Percentiles rank a stretch among this genome's conserved stretches.
Evolutionary conservation across 2,888 invertebrate genomes (phyloP).

Genomic region (Lithodes maja): DNA sequence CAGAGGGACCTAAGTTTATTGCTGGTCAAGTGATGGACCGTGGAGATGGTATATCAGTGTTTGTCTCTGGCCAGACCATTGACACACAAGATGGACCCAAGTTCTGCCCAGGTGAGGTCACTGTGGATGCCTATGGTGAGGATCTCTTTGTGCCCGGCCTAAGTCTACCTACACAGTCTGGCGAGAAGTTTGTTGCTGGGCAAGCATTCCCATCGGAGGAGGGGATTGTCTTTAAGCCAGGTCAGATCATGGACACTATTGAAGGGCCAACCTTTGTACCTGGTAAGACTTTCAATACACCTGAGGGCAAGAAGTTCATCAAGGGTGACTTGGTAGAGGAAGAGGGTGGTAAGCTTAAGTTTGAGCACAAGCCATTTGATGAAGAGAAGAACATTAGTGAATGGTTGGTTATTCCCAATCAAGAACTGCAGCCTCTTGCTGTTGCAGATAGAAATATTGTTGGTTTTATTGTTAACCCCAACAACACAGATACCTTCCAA

Average conservation of each 20-base stretch:
- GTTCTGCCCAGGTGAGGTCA: constrained; percentile 85
- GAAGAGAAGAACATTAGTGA: constrained; percentile 55
- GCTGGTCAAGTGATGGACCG: constrained; percentile 71
- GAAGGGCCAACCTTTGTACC: constrained; percentile 75
- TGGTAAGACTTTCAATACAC: constrained; percentile 71
- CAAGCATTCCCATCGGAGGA: constrained; percentile 77
- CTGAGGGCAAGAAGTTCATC: constrained; percentile 80
- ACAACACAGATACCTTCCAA: constrained; percentile 54
- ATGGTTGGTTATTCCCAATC: constrained; percentile 66
- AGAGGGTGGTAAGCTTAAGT: constrained; percentile 81
- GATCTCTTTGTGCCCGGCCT: constrained; percentile 79
- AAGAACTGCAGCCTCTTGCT: constrained; percentile 64
- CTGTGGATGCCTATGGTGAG: constrained; percentile 72
- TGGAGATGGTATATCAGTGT: constrained; percentile 75
- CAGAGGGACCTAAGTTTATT: constrained; percentile 71
- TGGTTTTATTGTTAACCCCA: constrained; percentile 69
- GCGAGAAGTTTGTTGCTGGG: constrained; percentile 82
- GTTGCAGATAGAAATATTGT: constrained; percentile 61
- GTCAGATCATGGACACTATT: constrained; percentile 77
- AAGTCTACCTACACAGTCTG: constrained; percentile 79
- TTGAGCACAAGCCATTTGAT: constrained; percentile 73
- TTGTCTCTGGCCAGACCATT: constrained; percentile 83
- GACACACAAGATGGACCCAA: constrained; percentile 83
- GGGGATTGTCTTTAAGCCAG: constrained; percentile 68
- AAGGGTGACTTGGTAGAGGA: constrained; percentile 83